Conservation (phyloP, 1,140 invertebrate species). For the Mizuhopecten yessoensis region DNA sequence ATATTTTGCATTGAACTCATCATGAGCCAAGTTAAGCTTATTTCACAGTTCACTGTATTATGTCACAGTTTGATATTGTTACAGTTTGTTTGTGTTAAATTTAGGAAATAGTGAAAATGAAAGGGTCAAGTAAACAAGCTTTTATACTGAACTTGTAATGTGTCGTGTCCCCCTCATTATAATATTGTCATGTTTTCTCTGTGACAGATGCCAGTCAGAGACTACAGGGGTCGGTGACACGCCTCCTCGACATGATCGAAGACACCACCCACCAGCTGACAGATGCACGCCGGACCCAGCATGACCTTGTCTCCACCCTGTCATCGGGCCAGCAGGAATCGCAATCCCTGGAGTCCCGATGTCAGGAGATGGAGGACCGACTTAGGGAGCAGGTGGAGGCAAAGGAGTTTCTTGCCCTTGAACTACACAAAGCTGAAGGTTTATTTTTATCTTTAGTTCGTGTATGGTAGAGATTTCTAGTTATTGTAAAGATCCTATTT, state of each 20-base stretch:
- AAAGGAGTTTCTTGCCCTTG: conserved; percentile 80
- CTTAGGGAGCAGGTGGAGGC: conserved; percentile 75
- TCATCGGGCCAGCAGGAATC: conserved; percentile 64
- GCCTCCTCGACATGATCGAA: conserved; percentile 79
- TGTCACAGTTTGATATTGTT: too few relatives aligned
- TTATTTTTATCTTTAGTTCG: neutral
- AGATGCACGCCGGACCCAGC: conserved; percentile 75
- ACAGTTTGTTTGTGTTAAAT: too few relatives aligned
- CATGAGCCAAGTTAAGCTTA: too few relatives aligned
- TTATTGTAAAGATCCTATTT: too few relatives aligned
- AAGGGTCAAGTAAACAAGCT: too few relatives aligned
- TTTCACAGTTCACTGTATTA: too few relatives aligned
- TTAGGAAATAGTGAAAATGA: too few relatives aligned
- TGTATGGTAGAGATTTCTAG: too few relatives aligned
- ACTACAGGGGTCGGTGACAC: conserved; percentile 75
- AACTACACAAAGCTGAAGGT: conserved; percentile 82
- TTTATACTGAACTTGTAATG: too few relatives aligned
- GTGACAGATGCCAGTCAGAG: conserved; percentile 76
- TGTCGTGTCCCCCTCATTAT: too few relatives aligned
- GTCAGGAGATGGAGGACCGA: conserved; percentile 76
- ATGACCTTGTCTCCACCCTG: conserved; percentile 72
- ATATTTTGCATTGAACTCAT: too few relatives aligned
- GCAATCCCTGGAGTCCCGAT: conserved; percentile 62
- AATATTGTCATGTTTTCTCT: conserved; percentile 18
- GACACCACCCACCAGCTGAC: conserved; percentile 77